Evolutionary conservation across 2,113 vertebrate species (phyloP), one percentile per base, ranked within the genome.

Genomic region (Pseudolaguvia tuberculata): DNA sequence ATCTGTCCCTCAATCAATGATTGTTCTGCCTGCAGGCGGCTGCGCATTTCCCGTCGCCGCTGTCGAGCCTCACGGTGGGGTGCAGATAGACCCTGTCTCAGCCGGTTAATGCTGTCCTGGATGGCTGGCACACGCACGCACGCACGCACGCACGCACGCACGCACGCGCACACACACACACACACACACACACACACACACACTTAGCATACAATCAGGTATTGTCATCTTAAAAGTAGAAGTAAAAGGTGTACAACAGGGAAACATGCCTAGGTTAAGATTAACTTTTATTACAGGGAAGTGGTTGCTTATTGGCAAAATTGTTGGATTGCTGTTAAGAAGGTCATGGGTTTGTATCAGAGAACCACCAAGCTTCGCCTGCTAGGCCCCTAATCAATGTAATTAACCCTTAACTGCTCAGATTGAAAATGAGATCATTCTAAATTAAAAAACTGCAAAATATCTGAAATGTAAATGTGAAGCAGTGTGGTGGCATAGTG

Each of bases 1-100:
- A 98, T 97, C 86, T 93, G 91, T 66, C 86, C 82, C 87, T 94
- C 92, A 87, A 98, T 84, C 80, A 94, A 92, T 69, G 93, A 92
- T 69, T 96, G 95, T 71, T 98, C 95, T 0, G 91, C 93, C 80
- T 92, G 86, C 79, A 92, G 85, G 86, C 90, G 94, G 88, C 90
- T 88, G 0, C 95, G 90, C 47, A 93, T 71, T 11, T 94, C 95
- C 25, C 91, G 90, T 0, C 97, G 89, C 45, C 90, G 93, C 80
- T 92, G 93, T 0, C 94, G 92, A 0, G 94, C 92, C 69, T 97
- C 95, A 14, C 91, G 90, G 85, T 97, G 95, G 0, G 93, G 93
- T 0, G 94, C 91, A 9, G 91, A 86, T 18, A 90, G 92, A n/a
- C 92, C 89, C 7, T 87, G 84, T 52, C 90, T 91, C 86, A 94